These are phyloP conservation scores for Ooceraea biroi DNA, from an alignment of 1,140 invertebrate genomes.

Conservation along the genomic window DNA sequence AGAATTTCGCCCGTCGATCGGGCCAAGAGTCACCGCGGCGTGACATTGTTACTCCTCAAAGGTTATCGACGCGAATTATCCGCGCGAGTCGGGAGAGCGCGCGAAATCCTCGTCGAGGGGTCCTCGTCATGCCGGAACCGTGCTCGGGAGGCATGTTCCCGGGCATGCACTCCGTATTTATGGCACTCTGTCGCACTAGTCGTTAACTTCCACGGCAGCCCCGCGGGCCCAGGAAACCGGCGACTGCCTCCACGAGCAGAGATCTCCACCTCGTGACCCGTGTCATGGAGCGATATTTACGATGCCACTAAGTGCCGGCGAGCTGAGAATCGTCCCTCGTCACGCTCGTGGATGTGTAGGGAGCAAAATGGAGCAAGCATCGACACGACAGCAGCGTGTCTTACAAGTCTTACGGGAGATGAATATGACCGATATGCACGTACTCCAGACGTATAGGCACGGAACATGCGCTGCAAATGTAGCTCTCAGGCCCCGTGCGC, in stretches of 20 bases:
- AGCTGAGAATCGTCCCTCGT: slow-evolving; percentile 50
- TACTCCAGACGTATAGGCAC: not conserved
- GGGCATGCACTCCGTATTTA: slow-evolving; percentile 62
- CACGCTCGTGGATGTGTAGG: slow-evolving; percentile 47
- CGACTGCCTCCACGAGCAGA: slow-evolving; percentile 39
- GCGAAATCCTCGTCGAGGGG: slow-evolving; percentile 50
- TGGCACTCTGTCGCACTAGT: slow-evolving; percentile 63
- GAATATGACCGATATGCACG: slow-evolving; percentile 68
- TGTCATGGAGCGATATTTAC: slow-evolving; percentile 53
- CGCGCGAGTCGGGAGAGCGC: slow-evolving; percentile 50
- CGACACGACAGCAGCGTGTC: slow-evolving; percentile 66
- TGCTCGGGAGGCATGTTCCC: slow-evolving; percentile 53
- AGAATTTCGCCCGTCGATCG: slow-evolving; percentile 29
- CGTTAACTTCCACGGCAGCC: slow-evolving; percentile 31
- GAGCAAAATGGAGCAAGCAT: slow-evolving; percentile 70
- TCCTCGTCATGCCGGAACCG: slow-evolving; percentile 65
- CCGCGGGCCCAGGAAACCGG: slow-evolving; percentile 11
- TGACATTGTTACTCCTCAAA: slow-evolving; percentile 65
- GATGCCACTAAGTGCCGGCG: slow-evolving; percentile 13
- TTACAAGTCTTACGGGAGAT: slow-evolving; percentile 64
- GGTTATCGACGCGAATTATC: slow-evolving; percentile 67
- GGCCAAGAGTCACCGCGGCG: slow-evolving; percentile 47
- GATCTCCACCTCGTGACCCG: slow-evolving; percentile 74
- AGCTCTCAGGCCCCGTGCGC: not conserved
- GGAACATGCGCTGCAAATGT: not conserved